A percentile compares a stretch with the other conserved stretches of the same genome.
Evolutionary conservation across 2,113 vertebrate species (phyloP).

Genomic region (Brachyhypopomus gauderio): DNA sequence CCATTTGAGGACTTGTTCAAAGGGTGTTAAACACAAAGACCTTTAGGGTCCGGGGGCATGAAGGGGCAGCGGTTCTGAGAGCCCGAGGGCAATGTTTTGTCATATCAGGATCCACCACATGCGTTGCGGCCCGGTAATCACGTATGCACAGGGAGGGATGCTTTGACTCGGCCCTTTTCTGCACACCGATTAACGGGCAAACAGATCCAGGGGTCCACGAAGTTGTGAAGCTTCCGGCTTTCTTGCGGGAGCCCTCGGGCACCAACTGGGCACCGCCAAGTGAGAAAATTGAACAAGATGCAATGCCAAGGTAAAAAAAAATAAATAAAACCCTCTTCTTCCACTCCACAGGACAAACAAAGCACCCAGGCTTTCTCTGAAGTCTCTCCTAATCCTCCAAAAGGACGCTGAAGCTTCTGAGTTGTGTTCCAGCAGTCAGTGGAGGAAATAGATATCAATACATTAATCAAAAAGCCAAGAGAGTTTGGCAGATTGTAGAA

Average conservation of each 20-base stretch:
- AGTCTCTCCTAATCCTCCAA: background rate
- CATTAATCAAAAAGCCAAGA: conserved; percentile 6
- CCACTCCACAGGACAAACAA: conserved; percentile 1
- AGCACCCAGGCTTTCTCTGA: conserved; percentile 12
- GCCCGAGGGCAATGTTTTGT: background rate
- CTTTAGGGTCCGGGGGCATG: background rate
- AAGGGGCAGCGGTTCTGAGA: background rate
- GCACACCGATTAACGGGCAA: background rate
- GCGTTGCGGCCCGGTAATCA: background rate
- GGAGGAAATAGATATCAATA: conserved; percentile 16
- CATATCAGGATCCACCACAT: background rate
- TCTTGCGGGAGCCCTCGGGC: background rate
- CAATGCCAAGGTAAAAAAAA: background rate
- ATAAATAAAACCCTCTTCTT: background rate
- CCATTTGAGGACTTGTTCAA: background rate
- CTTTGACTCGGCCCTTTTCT: background rate
- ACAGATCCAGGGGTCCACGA: background rate
- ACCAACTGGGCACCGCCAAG: background rate
- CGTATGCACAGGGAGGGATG: background rate
- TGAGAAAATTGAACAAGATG: conserved; percentile 24
- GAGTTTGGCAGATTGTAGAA: background rate
- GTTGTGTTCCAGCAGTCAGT: background rate
- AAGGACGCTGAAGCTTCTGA: background rate
- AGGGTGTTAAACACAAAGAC: background rate
- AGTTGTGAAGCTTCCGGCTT: background rate